These are phyloP conservation scores for Pteria penguin DNA, from an alignment of 2,888 invertebrate genomes.

Conservation along the genomic window DNA sequence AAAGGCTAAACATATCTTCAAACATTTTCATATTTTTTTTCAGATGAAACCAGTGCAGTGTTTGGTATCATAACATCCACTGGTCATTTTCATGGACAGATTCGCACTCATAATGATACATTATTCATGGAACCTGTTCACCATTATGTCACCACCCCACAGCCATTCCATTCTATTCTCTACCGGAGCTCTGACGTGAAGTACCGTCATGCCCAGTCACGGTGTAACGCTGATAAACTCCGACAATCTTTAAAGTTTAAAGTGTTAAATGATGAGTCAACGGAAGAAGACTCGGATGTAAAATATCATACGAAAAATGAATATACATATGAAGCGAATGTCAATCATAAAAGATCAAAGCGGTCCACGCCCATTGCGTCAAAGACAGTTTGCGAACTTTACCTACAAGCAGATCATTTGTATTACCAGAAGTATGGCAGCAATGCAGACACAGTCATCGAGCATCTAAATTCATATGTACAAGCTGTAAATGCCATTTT, in stretches of 20 bases:
- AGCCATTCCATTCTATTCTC: conserved; percentile 93
- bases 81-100: conserved; percentile 93
- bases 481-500: conserved; percentile 89
- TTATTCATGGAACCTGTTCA: conserved; percentile 95
- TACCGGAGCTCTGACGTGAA: conserved; percentile 93
- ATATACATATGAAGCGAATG: not conserved
- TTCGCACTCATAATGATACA: conserved; percentile 83
- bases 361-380: conserved; percentile 85
- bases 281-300: not conserved
- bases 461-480: conserved; percentile 96
- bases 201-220: conserved; percentile 76
- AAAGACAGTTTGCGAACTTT: conserved; percentile 84
- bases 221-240: conserved; percentile 55
- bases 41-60: conserved; percentile 83
- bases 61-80: conserved; percentile 92
- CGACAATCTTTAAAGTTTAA: not conserved
- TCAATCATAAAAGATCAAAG: conserved; percentile 42
- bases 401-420: conserved; percentile 71
- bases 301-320: not conserved
- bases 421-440: conserved; percentile 63
- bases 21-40: not conserved
- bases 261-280: too few species aligned
- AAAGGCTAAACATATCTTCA: too few species aligned
- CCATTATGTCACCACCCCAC: conserved; percentile 87
- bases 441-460: conserved; percentile 93